Base-by-base conservation (phyloP, 2,797 vertebrate species). In the Microhierax caerulescens region DNA sequence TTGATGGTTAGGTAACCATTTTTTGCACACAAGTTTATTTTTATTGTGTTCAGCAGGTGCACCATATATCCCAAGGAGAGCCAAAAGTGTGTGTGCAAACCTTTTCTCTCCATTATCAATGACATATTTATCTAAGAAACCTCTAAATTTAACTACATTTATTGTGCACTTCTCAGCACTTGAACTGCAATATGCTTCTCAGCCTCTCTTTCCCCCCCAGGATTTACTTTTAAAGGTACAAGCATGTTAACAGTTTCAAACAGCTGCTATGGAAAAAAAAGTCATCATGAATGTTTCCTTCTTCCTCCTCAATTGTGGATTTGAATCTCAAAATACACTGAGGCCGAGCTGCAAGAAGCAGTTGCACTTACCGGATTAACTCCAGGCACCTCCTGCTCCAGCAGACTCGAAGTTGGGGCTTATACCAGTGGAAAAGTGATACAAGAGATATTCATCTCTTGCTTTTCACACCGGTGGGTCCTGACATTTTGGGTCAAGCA, bases 181-280 rank as follows among this genome's bases (percentile, higher is more conserved):
- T 54, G 28, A 89, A 85, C 80, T 74, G 13, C 76, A 93, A 50
- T 81, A 63, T 84, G 51, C 50, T 32, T 93, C 68, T 89, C 60
- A n/a, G 24, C 54, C 37, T 94, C 61, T 64, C 72, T 45, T 63
- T 75, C 70, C 67, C 37, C 37, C 74, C 43, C n/a, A 60, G 83
- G 70, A 89, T 79, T 80, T 94, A 73, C 74, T 90, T 94, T 85
- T 95, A 93, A 95, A 93, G 63, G 90, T 93, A 92, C 60, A 79
- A 81, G 53, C 63, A 60, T 57, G 34, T 87, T 86, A 96, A 82
- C 94, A 93, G 73, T 75, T 92, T 88, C 65, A 94, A 87, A 93
- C 95, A 97, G 95, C 95, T 96, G 94, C 83, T 93, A 36, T 68
- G 84, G 81, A 95, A 97, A 97, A 95, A 95, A 83, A 90, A 85